phyloP scores from a whole-genome alignment of 2,113 vertebrate species.

The Onychorhynchus coronatus region DNA sequence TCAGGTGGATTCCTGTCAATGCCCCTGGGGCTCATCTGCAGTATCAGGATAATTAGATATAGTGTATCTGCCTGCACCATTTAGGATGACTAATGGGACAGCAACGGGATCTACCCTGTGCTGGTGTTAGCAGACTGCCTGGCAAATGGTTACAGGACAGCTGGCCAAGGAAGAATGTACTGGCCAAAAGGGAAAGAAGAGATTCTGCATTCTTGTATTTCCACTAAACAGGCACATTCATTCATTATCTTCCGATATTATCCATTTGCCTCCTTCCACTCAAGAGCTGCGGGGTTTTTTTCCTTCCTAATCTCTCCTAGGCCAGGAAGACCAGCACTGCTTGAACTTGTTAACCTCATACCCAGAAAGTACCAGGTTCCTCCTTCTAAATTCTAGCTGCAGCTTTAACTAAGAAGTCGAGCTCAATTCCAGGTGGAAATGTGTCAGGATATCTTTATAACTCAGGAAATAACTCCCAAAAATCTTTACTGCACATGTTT shows the following conservation, averaged over 20 bases:
- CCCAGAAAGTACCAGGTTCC: neutral
- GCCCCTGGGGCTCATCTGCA: neutral
- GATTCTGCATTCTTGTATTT: neutral
- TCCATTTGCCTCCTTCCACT: neutral
- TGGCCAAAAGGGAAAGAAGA: neutral
- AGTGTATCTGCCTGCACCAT: neutral
- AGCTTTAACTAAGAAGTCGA: neutral
- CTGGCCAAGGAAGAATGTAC: neutral
- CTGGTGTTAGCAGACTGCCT: neutral
- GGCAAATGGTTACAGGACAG: neutral
- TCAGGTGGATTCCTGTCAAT: neutral
- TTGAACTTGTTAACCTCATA: neutral
- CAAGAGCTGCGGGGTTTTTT: accelerated
- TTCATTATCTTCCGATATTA: neutral
- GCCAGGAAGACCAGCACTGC: neutral
- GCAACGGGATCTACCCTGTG: neutral
- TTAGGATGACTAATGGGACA: neutral
- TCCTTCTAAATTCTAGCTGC: neutral
- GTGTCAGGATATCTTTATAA: neutral
- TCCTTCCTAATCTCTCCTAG: neutral
- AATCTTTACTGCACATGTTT: neutral
- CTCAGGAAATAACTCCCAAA: neutral
- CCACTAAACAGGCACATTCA: neutral
- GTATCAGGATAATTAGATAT: neutral
- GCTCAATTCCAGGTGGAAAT: neutral